Base-by-base conservation (phyloP, 2,113 vertebrate genomes). In the Scomber colias region DNA sequence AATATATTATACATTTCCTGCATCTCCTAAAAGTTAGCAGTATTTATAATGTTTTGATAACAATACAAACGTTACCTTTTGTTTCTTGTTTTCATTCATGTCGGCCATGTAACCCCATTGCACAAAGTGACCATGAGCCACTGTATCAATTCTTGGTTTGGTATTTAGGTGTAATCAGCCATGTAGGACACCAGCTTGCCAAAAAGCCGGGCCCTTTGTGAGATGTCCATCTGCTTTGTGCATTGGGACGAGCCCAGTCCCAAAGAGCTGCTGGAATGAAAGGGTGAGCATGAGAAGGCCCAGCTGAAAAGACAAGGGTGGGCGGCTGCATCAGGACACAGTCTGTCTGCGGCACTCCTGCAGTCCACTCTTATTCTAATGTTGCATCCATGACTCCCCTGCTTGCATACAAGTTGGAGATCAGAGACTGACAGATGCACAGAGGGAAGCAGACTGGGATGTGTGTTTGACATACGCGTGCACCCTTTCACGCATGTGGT, bases 161-260 rank as follows among this genome's bases (percentile, higher is more conserved):
- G 95, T 95, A 96, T 98, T 97, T 95, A 95, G 94, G 96, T 96
- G 96, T 97, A 99, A 97, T 99, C 97, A 96, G 96, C 97, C 98
- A 96, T 99, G 92, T 96, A 96, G 95, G 96, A 95, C 96, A 97
- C 97, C 97, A 98, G 97, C 97, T 98, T 98, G 97, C 95, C 94
- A 95, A 95, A 95, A 96, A 95, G 92, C 91, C 64, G 87, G 65
- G 92, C 94, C 93, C 95, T 96, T 97, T 98, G 96, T 97, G 96
- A 95, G 93, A 90, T 93, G 93, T 95, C 97, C 97, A 98, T 98
- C 97, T 98, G 98, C 95, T 96, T 96, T 81, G 92, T 88, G 92
- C 84, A 85, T 80, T 89, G 89, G 92, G 93, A 91, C 70, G 27
- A 70, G 75, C 62, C 68, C 50, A 5, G 89, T 90, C 90, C 86